phyloP scores from a whole-genome alignment of 2,797 vertebrate genomes.

The Denticeps clupeoides region DNA sequence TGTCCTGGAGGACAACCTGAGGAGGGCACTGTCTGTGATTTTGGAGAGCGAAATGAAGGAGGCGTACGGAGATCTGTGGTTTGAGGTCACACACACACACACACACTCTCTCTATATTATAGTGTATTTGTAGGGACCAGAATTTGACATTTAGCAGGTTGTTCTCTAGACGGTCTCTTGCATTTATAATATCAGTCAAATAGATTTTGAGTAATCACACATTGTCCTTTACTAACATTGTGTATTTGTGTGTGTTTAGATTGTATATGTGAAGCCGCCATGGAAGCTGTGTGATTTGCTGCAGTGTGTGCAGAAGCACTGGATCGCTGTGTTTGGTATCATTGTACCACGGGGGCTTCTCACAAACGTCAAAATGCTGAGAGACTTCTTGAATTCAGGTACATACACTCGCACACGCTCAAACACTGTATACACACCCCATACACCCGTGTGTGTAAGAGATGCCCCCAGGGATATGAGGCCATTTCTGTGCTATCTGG shows the following conservation, averaged over 20 bases:
- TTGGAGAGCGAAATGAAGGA: constrained; percentile 85
- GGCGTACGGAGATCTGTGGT: constrained; percentile 72
- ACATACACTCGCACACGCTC: constrained; percentile 10
- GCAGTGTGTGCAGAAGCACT: constrained; percentile 81
- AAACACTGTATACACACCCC: not conserved
- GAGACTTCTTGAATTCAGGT: constrained; percentile 66
- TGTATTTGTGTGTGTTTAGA: constrained; percentile 46
- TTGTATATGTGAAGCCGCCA: constrained; percentile 77
- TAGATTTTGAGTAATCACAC: not conserved
- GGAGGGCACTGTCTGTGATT: constrained; percentile 68
- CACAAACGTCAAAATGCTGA: constrained; percentile 59
- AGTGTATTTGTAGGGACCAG: not conserved
- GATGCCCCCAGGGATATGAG: too few species aligned
- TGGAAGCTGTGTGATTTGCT: constrained; percentile 74
- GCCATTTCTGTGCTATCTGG: too few species aligned
- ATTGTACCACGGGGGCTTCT: constrained; percentile 60
- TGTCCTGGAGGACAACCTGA: constrained; percentile 67
- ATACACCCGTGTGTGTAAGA: too few species aligned
- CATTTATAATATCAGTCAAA: too few species aligned
- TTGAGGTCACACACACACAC: constrained; percentile 56
- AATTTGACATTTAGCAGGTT: too few species aligned
- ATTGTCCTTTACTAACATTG: not conserved
- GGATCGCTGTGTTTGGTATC: constrained; percentile 82
- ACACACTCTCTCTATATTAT: not conserved
- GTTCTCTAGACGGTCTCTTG: too few species aligned